Percentiles rank a stretch among this genome's conserved stretches.
Conservation (phyloP, 2,888 invertebrate species). For the Conchocele bisecta region DNA sequence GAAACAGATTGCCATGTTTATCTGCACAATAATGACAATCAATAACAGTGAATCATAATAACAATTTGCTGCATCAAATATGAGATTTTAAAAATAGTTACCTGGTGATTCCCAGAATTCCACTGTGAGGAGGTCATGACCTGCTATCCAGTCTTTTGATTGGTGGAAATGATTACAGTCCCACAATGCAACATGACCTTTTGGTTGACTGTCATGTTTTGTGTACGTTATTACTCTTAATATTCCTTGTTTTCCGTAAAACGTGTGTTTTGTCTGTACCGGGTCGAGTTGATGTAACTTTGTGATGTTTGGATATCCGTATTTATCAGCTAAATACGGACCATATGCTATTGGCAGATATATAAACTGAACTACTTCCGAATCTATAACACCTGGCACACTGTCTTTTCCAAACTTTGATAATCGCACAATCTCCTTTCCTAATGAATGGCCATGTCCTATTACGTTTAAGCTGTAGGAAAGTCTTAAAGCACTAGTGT, state of each 20-base stretch:
- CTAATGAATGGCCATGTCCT: slow-evolving; percentile 77
- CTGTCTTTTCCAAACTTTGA: slow-evolving; percentile 79
- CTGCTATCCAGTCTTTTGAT: slow-evolving; percentile 78
- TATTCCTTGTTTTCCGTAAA: slow-evolving; percentile 79
- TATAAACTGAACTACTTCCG: slow-evolving; percentile 75
- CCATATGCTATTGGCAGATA: slow-evolving; percentile 80
- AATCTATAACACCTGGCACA: slow-evolving; percentile 72
- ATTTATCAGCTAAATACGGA: slow-evolving; percentile 79
- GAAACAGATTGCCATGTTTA: too few species aligned
- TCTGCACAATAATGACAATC: too few species aligned
- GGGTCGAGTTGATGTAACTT: slow-evolving; percentile 74
- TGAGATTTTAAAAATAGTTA: slow-evolving; percentile 38
- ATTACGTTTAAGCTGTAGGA: slow-evolving; percentile 77
- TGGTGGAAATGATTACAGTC: slow-evolving; percentile 81
- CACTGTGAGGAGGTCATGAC: slow-evolving; percentile 76
- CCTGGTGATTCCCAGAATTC: slow-evolving; percentile 82
- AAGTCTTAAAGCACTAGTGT: slow-evolving; percentile 79
- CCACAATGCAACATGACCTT: slow-evolving; percentile 81
- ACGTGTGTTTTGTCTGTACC: slow-evolving; percentile 70
- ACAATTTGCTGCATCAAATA: background rate
- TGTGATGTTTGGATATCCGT: slow-evolving; percentile 78
- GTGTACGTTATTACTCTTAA: slow-evolving; percentile 79
- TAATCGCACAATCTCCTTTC: slow-evolving; percentile 71
- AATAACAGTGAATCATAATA: background rate
- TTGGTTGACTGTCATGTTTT: slow-evolving; percentile 72